phyloP scores from a whole-genome alignment of 1,140 invertebrate species.

The Battus philenor region DNA sequence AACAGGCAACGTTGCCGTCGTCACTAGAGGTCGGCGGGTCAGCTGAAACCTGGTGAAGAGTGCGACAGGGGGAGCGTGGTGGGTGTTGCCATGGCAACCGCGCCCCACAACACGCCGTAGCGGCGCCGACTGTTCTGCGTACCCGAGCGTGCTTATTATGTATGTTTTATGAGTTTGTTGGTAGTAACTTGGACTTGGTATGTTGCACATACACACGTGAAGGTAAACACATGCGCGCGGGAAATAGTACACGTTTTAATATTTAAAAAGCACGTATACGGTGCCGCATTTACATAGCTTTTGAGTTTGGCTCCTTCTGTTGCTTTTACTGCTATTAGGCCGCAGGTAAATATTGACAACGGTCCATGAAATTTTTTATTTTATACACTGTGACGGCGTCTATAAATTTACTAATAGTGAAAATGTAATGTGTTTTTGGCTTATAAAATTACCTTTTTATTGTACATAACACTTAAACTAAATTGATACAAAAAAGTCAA shows the following conservation, averaged over 20 bases:
- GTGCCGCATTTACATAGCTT: constrained; percentile 7
- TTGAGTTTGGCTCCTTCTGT: constrained; percentile 2
- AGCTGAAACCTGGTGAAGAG: constrained; percentile 38
- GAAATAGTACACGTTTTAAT: constrained; percentile 43
- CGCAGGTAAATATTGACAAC: not conserved
- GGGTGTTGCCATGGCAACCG: constrained; percentile 54
- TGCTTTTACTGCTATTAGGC: constrained; percentile 11
- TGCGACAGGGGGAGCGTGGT: constrained; percentile 27
- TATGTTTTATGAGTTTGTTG: constrained; percentile 65
- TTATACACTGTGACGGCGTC: too few species aligned
- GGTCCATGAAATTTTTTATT: not conserved
- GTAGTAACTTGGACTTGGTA: constrained; percentile 43
- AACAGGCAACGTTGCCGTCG: constrained; percentile 30
- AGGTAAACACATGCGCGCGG: constrained; percentile 34
- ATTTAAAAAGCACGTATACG: constrained; percentile 35
- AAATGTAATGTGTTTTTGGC: too few species aligned
- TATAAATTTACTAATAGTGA: too few species aligned
- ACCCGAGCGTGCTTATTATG: constrained; percentile 39
- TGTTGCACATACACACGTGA: constrained; percentile 38
- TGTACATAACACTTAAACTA: too few species aligned
- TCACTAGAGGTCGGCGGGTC: constrained; percentile 63
- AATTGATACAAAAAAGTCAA: too few species aligned
- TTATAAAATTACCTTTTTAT: too few species aligned
- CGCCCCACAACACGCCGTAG: constrained; percentile 68
- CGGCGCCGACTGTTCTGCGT: constrained; percentile 54